phyloP scores from a whole-genome alignment of 1,140 invertebrate species.

The Plodia interpunctella region DNA sequence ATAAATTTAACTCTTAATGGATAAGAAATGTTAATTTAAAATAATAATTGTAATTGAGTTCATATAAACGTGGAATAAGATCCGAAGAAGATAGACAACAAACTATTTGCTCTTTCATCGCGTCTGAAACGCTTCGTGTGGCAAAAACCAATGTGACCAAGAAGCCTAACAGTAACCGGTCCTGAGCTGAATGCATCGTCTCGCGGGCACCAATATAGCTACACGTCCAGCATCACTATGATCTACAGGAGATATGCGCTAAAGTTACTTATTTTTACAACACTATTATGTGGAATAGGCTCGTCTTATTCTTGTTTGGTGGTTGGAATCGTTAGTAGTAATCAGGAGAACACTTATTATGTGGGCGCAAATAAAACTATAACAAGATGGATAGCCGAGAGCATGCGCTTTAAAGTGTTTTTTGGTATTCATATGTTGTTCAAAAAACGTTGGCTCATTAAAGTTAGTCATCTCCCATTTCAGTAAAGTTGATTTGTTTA shows the following conservation, averaged over 20 bases:
- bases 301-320: constrained; percentile 1
- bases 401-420: neutral
- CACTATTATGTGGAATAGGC: neutral
- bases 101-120: neutral
- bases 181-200: neutral
- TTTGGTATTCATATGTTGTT: neutral
- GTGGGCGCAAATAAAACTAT: neutral
- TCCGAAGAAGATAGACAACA: too few relatives aligned
- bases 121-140: neutral
- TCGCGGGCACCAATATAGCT: neutral
- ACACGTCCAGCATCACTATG: neutral
- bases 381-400: neutral
- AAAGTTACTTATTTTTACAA: constrained; percentile 3
- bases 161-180: neutral
- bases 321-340: constrained; percentile 2
- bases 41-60: too few relatives aligned
- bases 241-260: constrained; percentile 3
- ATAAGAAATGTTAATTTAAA: too few relatives aligned
- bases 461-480: too few relatives aligned
- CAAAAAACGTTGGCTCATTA: too few relatives aligned
- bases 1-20: too few relatives aligned
- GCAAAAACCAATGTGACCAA: neutral
- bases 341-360: neutral
- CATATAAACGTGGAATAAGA: too few relatives aligned
- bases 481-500: too few relatives aligned